phyloP scores from a whole-genome alignment of 2,888 invertebrate genomes.

The Apantesis nais region DNA sequence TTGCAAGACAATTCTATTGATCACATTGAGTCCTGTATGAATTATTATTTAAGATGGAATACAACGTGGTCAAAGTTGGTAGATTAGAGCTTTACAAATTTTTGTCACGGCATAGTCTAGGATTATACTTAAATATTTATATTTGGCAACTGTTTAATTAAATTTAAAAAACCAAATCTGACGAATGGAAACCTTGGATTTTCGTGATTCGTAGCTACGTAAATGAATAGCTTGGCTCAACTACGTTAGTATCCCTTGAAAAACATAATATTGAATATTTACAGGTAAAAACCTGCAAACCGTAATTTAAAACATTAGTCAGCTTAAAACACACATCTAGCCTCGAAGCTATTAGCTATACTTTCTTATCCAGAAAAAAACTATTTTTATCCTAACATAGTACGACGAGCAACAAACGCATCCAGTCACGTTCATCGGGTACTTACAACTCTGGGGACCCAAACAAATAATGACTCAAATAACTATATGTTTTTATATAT shows the following conservation, averaged over 20 bases:
- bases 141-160: too few species aligned
- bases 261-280: not conserved
- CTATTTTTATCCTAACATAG: slow-evolving; percentile 18
- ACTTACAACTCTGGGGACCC: slow-evolving; percentile 29
- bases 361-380: slow-evolving; percentile 26
- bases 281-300: not conserved
- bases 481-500: not conserved
- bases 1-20: too few species aligned
- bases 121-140: too few species aligned
- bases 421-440: slow-evolving; percentile 22
- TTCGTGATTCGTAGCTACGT: not conserved
- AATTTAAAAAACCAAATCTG: too few species aligned
- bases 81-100: not conserved
- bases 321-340: not conserved
- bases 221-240: not conserved
- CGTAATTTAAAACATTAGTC: not conserved
- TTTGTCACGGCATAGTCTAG: not conserved
- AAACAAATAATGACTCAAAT: slow-evolving; percentile 5
- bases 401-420: too few species aligned
- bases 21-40: too few species aligned
- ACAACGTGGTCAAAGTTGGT: not conserved
- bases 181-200: not conserved
- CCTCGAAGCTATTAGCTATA: not conserved
- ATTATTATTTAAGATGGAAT: not conserved
- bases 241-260: not conserved